Conservation (phyloP, 2,888 invertebrate species). For the Heliconius hortense region DNA sequence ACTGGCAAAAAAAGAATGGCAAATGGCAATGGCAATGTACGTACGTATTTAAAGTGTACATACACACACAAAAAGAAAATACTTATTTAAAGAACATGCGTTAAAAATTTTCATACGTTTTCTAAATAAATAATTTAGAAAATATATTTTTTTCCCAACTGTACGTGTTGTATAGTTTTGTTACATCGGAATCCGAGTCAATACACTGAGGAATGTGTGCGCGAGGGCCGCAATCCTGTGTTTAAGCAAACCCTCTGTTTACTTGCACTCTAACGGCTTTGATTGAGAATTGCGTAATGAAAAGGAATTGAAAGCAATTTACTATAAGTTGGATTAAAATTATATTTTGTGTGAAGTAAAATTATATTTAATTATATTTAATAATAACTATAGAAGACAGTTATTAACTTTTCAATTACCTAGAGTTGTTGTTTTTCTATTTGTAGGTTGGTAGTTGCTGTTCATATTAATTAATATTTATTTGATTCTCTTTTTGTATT, state of each 20-base stretch:
- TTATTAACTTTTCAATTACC: background rate
- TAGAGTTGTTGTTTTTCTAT: background rate
- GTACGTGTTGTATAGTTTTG: conserved; percentile 46
- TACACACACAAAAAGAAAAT: too few relatives aligned
- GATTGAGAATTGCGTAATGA: conserved; percentile 32
- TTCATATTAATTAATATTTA: background rate
- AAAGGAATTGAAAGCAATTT: background rate
- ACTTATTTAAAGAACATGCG: too few relatives aligned
- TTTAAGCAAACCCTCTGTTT: conserved; percentile 38
- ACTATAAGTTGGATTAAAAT: background rate
- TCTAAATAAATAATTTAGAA: too few relatives aligned
- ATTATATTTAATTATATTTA: conserved; percentile 1
- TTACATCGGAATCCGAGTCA: conserved; percentile 57
- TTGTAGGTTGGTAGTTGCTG: background rate
- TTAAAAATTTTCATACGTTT: background rate
- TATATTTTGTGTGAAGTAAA: background rate
- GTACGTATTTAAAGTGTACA: too few relatives aligned
- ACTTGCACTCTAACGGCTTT: conserved; percentile 37
- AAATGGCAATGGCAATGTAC: too few relatives aligned
- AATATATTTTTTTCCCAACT: conserved; percentile 33
- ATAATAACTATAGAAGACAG: background rate
- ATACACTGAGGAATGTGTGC: conserved; percentile 69
- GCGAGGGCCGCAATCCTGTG: conserved; percentile 42
- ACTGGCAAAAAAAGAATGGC: too few relatives aligned
- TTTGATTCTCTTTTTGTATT: background rate